Evolutionary conservation across 2,113 vertebrate genomes (phyloP), one percentile per base, ranked within the genome.

Genomic region (Hippocampus abdominalis): DNA sequence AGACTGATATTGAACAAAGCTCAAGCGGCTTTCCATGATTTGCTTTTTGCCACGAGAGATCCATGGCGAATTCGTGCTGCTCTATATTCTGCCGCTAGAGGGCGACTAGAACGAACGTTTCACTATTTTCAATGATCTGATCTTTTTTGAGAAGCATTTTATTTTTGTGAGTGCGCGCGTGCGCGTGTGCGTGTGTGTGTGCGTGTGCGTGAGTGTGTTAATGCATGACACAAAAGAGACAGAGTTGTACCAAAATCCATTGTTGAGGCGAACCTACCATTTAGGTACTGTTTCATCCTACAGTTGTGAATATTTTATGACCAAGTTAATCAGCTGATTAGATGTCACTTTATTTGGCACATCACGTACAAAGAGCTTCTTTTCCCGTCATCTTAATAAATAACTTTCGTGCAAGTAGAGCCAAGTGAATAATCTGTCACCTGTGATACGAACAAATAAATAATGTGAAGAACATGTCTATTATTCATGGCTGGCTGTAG

Each of bases 401-500:
- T 48, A 61, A 21, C 44, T 29, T 29, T 74, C 8, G 11, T 71
- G 77, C 67, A 56, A 69, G 53, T 25, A 42, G 70, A 69, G 70
- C 73, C 64, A 62, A 66, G 65, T 23, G 64, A 56, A 74, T 69
- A 36, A 79, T 75, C 70, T 76, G 66, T 81, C 79, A 78, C 76
- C 84, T 79, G 69, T 20, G 23, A 83, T 82, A 72, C 80, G 3
- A 80, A 70, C 69, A 84, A 82, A 90, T 87, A 85, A 88, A 79
- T 87, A 79, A 89, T 89, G 82, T 88, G 70, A 79, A 70, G n/a
- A 54, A 66, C 4, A 13, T 66, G 74, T 76, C 73, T 64, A 56
- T 75, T 74, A 67, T 74, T 76, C 51, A 32, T 66, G 59, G 56
- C 75, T 60, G 65, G 36, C 65, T 54, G 72, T 61, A 56, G 57